These are phyloP conservation scores for Trisateles emortualis DNA, from an alignment of 2,888 invertebrate genomes.

Conservation along the genomic window DNA sequence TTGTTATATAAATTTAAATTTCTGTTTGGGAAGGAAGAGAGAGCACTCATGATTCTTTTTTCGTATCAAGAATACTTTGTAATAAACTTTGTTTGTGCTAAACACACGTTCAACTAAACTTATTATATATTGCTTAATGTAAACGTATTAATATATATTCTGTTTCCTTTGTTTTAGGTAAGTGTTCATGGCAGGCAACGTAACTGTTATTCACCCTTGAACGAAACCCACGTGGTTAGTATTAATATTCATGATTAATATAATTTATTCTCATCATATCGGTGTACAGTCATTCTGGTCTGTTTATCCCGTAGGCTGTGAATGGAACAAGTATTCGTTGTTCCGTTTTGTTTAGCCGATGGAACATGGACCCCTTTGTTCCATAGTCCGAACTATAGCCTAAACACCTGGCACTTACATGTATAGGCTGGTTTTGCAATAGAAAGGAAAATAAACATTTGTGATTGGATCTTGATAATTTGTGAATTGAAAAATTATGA, in stretches of 20 bases:
- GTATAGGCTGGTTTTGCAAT: constrained; percentile 16
- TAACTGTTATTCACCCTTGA: constrained; percentile 54
- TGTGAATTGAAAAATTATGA: neutral
- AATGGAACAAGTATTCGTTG: constrained; percentile 47
- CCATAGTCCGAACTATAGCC: constrained; percentile 24
- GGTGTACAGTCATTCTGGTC: constrained; percentile 32
- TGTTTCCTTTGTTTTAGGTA: constrained; percentile 77
- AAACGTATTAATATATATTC: constrained; percentile 19
- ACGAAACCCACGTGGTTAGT: constrained; percentile 58
- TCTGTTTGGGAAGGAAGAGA: too few relatives aligned
- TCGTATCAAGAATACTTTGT: too few relatives aligned
- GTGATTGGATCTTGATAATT: neutral
- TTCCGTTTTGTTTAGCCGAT: constrained; percentile 51
- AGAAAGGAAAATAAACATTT: neutral
- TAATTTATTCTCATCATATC: constrained; percentile 51
- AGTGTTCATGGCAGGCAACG: constrained; percentile 53
- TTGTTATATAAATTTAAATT: too few relatives aligned
- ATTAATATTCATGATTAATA: constrained; percentile 60
- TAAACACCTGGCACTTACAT: constrained; percentile 35
- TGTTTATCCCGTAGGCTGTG: constrained; percentile 42
- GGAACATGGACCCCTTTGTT: constrained; percentile 58
- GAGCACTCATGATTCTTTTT: too few relatives aligned
- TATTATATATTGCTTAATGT: constrained; percentile 8
- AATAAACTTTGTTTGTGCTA: constrained; percentile 29
- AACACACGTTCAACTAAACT: constrained; percentile 27